Conservation (phyloP, 1,140 invertebrate species). For the Ceratina australensis region DNA sequence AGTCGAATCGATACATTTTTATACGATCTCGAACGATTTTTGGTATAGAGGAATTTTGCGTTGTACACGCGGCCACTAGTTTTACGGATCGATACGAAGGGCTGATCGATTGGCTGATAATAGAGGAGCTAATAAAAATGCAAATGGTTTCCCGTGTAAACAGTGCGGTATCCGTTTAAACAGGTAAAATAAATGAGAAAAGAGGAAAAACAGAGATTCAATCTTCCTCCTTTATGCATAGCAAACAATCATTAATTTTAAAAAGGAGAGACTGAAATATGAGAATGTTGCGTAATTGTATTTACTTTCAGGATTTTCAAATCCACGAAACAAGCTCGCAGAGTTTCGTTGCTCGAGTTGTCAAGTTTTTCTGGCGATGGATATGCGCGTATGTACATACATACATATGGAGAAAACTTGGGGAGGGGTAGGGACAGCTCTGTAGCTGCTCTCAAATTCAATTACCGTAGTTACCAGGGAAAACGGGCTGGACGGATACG, state of each 20-base stretch:
- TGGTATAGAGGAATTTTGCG: too few species aligned
- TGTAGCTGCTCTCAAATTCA: constrained; percentile 61
- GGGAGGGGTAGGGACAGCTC: constrained; percentile 5
- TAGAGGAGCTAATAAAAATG: background rate
- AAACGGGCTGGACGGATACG: constrained; percentile 13
- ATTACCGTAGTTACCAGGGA: constrained; percentile 54
- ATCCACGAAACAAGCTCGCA: background rate
- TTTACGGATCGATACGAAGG: background rate
- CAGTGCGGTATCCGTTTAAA: background rate
- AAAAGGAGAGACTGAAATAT: background rate
- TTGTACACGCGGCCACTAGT: background rate
- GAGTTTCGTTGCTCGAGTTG: background rate
- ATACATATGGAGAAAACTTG: background rate
- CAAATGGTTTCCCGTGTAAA: background rate
- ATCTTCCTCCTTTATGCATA: background rate
- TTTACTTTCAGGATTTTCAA: background rate
- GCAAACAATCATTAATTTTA: background rate
- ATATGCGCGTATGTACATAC: background rate
- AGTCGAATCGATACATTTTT: too few species aligned
- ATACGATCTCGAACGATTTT: too few species aligned
- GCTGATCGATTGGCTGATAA: background rate
- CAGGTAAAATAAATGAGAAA: background rate
- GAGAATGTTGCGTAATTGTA: background rate
- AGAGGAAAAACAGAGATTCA: background rate
- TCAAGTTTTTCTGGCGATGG: background rate